Base-by-base conservation (phyloP, 1,140 invertebrate species). In the Zaprionus camerounensis region DNA sequence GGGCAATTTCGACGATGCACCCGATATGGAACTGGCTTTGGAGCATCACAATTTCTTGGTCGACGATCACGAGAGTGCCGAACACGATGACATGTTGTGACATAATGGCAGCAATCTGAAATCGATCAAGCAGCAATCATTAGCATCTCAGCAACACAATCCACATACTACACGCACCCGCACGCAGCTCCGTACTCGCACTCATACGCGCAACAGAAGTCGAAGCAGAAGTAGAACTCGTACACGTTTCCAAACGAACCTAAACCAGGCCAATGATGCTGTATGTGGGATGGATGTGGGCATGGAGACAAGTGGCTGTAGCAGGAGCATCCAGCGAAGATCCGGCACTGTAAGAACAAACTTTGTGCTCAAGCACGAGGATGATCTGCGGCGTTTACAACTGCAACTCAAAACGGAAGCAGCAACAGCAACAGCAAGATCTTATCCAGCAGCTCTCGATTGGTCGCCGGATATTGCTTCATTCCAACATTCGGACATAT, bases 81-180 rank as follows among this genome's bases (percentile, higher is more conserved):
- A 83, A 2, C 77, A 78, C 5, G 86, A 91, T 41, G 93, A 94
- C 53, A 93, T 94, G 91, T 94, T 94, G 94, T 94, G 94, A 94
- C 94, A 94, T 61, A 79, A 78, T 82, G 59, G 55, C 53, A 75
- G 55, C 53, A 75, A 68, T 66, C 34, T 26, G 31, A 51, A 26
- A 22, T 26, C 36, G 17, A 11, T 38, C 51, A 34, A 49, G 15
- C 13, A 13, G 57, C 41, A 24, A 24, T 46, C 22, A 22, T 12
- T 17, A 26, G 24, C 24, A 17, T 46, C 41, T 36, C 22, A 22
- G 17, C 34, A 24, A 7, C 6, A 46, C n/a, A 59, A 24, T 49
- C 24, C 36, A 41, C 38, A 15, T 9, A 38, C 22, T 62, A 26
- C 24, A 26, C 31, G 31, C 65, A 62, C 44, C 34, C 38, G 28